A percentile compares a stretch with the other conserved stretches of the same genome.
These are phyloP conservation scores for Cherax destructor DNA, from an alignment of 1,140 invertebrate genomes.

Conservation along the genomic window DNA sequence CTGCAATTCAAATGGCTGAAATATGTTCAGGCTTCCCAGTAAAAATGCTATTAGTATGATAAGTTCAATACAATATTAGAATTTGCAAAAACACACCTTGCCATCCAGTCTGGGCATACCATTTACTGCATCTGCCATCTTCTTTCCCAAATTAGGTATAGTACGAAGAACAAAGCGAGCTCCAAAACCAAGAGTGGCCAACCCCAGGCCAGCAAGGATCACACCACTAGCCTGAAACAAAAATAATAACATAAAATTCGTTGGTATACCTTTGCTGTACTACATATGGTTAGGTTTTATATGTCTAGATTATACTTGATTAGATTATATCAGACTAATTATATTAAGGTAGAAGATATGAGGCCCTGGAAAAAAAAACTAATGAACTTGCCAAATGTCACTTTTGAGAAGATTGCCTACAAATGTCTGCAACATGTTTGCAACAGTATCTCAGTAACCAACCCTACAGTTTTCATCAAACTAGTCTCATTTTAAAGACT, in stretches of 20 bases:
- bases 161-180: slow-evolving; percentile 86
- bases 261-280: not conserved
- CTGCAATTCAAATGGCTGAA: too few relatives aligned
- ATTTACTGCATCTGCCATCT: slow-evolving; percentile 84
- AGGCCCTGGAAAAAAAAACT: too few relatives aligned
- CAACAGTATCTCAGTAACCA: too few relatives aligned
- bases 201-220: slow-evolving; percentile 87
- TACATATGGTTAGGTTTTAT: too few relatives aligned
- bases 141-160: slow-evolving; percentile 85
- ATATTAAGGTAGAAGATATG: not conserved
- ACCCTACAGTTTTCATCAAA: too few relatives aligned
- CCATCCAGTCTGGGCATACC: slow-evolving; percentile 87
- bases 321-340: not conserved
- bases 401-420: too few relatives aligned
- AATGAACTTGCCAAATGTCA: too few relatives aligned
- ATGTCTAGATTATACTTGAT: not conserved
- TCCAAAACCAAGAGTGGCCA: slow-evolving; percentile 89
- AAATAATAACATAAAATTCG: not conserved
- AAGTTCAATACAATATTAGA: not conserved
- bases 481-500: too few relatives aligned
- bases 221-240: slow-evolving; percentile 81
- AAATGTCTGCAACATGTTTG: too few relatives aligned
- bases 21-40: too few relatives aligned
- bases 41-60: too few relatives aligned
- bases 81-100: slow-evolving; percentile 74